Base-by-base conservation (phyloP, 2,797 vertebrate species). In the Coracias cyanogaster region DNA sequence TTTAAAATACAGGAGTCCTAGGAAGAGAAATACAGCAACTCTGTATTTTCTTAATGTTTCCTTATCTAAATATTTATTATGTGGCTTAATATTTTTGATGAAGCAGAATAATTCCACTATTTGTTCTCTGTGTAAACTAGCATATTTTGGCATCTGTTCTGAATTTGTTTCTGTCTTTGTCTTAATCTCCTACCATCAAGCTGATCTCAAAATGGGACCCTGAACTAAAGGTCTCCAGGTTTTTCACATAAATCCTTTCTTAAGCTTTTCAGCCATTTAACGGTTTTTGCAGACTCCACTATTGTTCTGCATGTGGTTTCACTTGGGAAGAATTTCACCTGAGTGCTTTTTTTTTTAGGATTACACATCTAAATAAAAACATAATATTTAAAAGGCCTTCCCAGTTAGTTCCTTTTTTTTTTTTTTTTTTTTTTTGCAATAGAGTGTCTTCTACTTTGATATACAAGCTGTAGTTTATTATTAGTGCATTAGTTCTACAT, bases 171-270 rank as follows among this genome's bases (percentile, higher is more conserved):
- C 74, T 91, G 65, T 77, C 82, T 86, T 83, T 55, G 16, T 86
- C 77, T 72, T 95, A 82, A 90, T 96, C 77, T 80, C 64, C 52
- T 78, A 54, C 86, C 64, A 66, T 51, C 67, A 69, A 87, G 74
- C 49, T 82, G 78, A 69, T 89, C 94, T 95, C 90, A 91, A 94
- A 94, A 93, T 72, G 94, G 81, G 65, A 95, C 86, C 62, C 24
- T 54, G 73, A 94, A 86, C 85, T 94, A 86, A 82, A 46, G 33
- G 51, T 82, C 51, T 89, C 70, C 24, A 57, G 10, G 55, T 78
- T 95, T 91, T 89, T 54, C 46, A 62, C 39, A 66, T 55, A 79
- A 94, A 94, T 86, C 71, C 52, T 77, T 80, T 85, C 91, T 89
- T 95, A 95, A 95, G 60, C 74, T 89, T 93, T 71, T 43, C 86